Conservation (phyloP, 1,140 invertebrate genomes). For the Chrysoperla carnea region DNA sequence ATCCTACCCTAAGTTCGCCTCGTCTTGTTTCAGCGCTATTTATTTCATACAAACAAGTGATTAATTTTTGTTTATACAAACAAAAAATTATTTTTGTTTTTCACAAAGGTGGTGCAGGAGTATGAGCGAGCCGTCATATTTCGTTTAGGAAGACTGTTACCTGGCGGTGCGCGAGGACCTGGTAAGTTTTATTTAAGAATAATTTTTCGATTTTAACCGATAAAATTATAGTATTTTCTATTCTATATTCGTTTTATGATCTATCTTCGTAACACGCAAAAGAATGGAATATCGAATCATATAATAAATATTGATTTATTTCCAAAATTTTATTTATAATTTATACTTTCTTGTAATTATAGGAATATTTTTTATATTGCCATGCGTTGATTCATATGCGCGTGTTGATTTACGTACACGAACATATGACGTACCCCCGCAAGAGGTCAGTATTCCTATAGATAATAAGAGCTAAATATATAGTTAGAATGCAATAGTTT, state of each 20-base stretch:
- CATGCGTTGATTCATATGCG: conserved; percentile 85
- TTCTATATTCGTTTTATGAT: too few species aligned
- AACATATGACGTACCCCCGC: conserved; percentile 87
- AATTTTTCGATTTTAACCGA: not conserved
- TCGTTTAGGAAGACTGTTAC: conserved; percentile 62
- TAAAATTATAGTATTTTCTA: too few species aligned
- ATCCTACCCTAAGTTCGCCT: too few species aligned
- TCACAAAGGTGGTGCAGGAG: conserved; percentile 85
- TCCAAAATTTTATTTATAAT: too few species aligned
- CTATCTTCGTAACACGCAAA: too few species aligned
- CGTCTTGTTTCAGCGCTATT: too few species aligned
- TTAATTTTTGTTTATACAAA: too few species aligned
- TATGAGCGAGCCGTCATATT: conserved; percentile 85
- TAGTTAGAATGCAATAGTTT: not conserved
- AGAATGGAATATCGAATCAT: too few species aligned
- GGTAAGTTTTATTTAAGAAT: conserved; percentile 30
- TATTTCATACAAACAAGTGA: too few species aligned
- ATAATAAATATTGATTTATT: too few species aligned
- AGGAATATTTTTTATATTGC: conserved; percentile 90
- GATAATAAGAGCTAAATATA: not conserved
- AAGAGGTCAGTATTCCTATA: conserved; percentile 51
- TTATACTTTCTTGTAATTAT: conserved; percentile 10
- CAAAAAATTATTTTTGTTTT: too few species aligned
- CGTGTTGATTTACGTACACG: conserved; percentile 79
- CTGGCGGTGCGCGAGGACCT: conserved; percentile 82